phyloP scores from a whole-genome alignment of 2,113 vertebrate genomes.

The Pampusana beccarii region DNA sequence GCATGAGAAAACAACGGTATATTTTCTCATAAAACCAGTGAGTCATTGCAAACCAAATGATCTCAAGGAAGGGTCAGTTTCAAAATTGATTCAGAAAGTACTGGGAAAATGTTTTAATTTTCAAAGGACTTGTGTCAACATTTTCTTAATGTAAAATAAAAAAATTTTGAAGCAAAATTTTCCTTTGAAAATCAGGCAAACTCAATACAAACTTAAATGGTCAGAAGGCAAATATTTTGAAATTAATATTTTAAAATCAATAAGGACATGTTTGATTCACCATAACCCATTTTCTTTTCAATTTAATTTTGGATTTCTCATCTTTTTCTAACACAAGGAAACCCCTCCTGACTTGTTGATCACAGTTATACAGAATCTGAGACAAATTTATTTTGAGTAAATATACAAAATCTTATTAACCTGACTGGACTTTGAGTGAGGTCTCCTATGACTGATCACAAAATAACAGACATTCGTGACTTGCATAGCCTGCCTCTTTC shows the following conservation, averaged over 20 bases:
- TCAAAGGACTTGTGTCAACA: not conserved
- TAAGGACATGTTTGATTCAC: not conserved
- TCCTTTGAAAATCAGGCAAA: not conserved
- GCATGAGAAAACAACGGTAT: not conserved
- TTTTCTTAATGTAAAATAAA: slow-evolving; percentile 7
- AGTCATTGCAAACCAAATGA: not conserved
- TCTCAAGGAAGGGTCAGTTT: slow-evolving; percentile 10
- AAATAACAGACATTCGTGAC: not conserved
- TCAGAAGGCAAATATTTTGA: not conserved
- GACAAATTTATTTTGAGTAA: not conserved
- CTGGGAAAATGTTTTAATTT: not conserved
- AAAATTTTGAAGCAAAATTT: not conserved
- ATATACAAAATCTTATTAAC: not conserved
- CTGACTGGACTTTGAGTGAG: not conserved
- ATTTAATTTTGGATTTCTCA: not conserved
- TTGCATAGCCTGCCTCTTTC: not conserved
- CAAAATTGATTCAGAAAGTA: slow-evolving; percentile 3
- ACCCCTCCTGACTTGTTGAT: not conserved
- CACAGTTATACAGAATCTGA: not conserved
- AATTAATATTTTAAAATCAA: not conserved
- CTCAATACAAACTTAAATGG: not conserved
- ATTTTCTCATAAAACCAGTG: slow-evolving; percentile 26
- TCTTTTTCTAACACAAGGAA: not conserved
- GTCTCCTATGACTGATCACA: not conserved
- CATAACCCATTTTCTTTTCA: not conserved